Percentiles rank a stretch among this genome's conserved stretches.
These are phyloP conservation scores for Lophius piscatorius DNA, from an alignment of 2,113 vertebrate species.

Conservation along the genomic window DNA sequence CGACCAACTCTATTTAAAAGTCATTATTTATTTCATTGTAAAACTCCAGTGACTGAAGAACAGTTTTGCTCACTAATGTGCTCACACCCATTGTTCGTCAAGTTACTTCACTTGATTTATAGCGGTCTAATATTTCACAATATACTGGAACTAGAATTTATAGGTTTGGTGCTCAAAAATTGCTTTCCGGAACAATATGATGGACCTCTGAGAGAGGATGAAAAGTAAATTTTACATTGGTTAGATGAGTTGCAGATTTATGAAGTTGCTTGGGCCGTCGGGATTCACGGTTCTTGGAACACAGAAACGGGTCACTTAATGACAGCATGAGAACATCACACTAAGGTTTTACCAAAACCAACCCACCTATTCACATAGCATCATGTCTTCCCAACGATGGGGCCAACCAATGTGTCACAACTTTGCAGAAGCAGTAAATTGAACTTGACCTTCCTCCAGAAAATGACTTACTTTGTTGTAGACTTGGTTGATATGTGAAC, in stretches of 20 bases:
- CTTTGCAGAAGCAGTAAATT: constrained; percentile 32
- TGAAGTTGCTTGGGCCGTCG: constrained; percentile 30
- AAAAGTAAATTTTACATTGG: constrained; percentile 40
- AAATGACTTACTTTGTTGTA: constrained; percentile 33
- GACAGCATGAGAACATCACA: constrained; percentile 48
- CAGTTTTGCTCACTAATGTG: constrained; percentile 25
- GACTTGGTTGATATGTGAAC: constrained; percentile 38
- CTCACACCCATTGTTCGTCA: constrained; percentile 58
- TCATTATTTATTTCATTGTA: constrained; percentile 20
- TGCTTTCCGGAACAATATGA: constrained; percentile 47
- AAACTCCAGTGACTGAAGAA: constrained; percentile 37
- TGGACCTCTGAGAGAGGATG: constrained; percentile 39
- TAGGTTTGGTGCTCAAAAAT: constrained; percentile 44
- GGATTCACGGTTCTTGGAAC: constrained; percentile 36
- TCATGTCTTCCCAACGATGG: constrained; percentile 10
- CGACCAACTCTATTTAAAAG: background rate
- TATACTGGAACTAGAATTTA: constrained; percentile 56
- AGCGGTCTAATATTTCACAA: constrained; percentile 55
- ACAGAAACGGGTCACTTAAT: constrained; percentile 43
- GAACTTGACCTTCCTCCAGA: constrained; percentile 22
- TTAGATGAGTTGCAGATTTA: constrained; percentile 44
- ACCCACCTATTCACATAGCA: constrained; percentile 46
- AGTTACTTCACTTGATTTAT: constrained; percentile 62
- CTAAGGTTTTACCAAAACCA: constrained; percentile 45
- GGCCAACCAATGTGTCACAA: constrained; percentile 34